Evolutionary conservation across 2,888 invertebrate genomes (phyloP).

Genomic region (Bruchidius siliquastri): DNA sequence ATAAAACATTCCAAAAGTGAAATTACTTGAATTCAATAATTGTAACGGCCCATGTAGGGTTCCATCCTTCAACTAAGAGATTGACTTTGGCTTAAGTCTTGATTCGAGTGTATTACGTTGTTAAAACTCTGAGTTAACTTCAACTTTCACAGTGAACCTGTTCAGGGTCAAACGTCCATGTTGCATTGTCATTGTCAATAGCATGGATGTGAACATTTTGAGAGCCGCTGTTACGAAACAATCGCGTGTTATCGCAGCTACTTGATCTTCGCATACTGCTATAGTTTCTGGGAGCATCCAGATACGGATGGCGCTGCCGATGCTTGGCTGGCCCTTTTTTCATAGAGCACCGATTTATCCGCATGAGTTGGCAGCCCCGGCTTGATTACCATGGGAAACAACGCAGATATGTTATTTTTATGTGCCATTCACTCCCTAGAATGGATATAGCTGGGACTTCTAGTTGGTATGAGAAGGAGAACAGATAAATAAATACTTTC

Average conservation of each 20-base stretch:
- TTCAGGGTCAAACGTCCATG: too few species aligned
- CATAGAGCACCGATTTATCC: conserved; percentile 25
- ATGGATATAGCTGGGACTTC: neutral
- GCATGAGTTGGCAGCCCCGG: conserved; percentile 13
- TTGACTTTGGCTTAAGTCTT: too few species aligned
- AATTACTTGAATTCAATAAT: too few species aligned
- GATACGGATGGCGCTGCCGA: conserved; percentile 20
- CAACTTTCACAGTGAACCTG: too few species aligned
- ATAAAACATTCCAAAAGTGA: too few species aligned
- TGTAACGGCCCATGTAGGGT: too few species aligned
- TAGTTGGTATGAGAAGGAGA: neutral
- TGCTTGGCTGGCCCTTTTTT: conserved; percentile 24
- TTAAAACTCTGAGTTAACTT: too few species aligned
- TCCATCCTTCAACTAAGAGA: too few species aligned
- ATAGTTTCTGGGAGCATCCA: conserved; percentile 26
- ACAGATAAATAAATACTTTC: neutral
- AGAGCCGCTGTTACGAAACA: conserved; percentile 9
- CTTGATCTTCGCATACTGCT: conserved; percentile 40
- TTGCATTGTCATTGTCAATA: too few species aligned
- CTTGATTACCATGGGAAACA: conserved; percentile 21
- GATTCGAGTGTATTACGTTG: too few species aligned
- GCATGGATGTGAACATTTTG: conserved; percentile 2
- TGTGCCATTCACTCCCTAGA: conserved; percentile 8
- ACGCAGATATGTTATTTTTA: conserved; percentile 7
- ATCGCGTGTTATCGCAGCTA: conserved; percentile 35